These are phyloP conservation scores for Tillus elongatus DNA, from an alignment of 2,888 invertebrate species.

Conservation along the genomic window DNA sequence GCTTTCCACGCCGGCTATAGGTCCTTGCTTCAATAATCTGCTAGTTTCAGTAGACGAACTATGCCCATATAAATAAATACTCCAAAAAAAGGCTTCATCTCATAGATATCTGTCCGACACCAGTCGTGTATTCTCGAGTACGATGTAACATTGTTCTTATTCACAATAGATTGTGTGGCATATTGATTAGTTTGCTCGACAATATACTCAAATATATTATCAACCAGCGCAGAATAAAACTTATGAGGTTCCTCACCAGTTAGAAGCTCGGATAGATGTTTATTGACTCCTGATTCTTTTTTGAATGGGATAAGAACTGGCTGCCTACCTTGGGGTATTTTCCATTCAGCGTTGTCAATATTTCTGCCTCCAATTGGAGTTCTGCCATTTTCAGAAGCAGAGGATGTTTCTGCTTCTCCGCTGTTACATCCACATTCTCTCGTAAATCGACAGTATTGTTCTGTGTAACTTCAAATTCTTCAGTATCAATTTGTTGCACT, in stretches of 20 bases:
- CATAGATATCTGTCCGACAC: conserved; percentile 8
- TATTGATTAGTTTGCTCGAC: conserved; percentile 18
- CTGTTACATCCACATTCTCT: not conserved
- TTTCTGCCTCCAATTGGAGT: conserved; percentile 1
- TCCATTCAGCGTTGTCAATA: conserved; percentile 1
- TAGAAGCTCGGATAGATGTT: conserved; percentile 2
- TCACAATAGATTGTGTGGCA: conserved; percentile 16
- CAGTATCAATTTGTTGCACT: too few relatives aligned
- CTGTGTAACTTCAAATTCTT: not conserved
- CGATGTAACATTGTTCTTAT: conserved; percentile 12
- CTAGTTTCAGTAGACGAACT: conserved; percentile 20
- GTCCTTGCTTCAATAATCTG: conserved; percentile 26
- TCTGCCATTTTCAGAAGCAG: not conserved
- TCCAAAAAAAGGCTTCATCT: conserved; percentile 21
- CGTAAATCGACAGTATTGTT: not conserved
- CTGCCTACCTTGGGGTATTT: conserved; percentile 1
- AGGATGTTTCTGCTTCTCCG: not conserved
- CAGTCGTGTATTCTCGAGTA: conserved; percentile 17
- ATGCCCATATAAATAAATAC: conserved; percentile 25
- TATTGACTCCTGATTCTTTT: conserved; percentile 3
- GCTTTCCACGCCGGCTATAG: too few relatives aligned
- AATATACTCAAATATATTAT: conserved; percentile 17
- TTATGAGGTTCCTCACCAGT: conserved; percentile 2
- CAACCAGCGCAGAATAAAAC: conserved; percentile 11
- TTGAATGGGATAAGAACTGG: too few relatives aligned